Evolutionary conservation across 2,797 vertebrate genomes (phyloP), one percentile per base, ranked within the genome.

Genomic region (Pseudopleuronectes americanus): DNA sequence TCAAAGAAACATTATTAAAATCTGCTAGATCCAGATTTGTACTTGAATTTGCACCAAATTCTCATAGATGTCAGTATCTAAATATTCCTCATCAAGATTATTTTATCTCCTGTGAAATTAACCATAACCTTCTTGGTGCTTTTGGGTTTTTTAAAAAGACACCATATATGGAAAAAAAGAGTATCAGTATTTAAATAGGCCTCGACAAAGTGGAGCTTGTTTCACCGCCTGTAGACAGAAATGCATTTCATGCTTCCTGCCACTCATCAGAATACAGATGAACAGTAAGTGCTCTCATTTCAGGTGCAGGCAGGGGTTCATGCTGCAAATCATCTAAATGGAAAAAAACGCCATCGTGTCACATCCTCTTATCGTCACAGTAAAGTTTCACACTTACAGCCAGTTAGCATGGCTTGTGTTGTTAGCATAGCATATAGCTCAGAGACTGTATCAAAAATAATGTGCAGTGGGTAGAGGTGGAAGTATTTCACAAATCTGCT

Each of bases 211-310:
- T 19, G 1, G 17, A 19, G n/a, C 38, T 53, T 57, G 13, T 54
- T 48, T 48, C 47, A 45, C 5, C 17, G 5, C 7, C 19, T n/a
- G 64, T 28, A 61, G 69, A 67, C 41, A 59, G 77, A 22, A n/a
- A 52, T 58, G 26, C 23, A 45, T 74, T 65, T 74, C 21, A 64
- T 10, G 41, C 60, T 48, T 47, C 36, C 59, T 52, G 51, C 28
- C 26, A 4, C 22, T 78, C 41, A 76, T 53, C 66, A 55, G 26
- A 71, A 33, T 51, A 26, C 63, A 55, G 49, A 65, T 38, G 17
- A 70, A 58, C 48, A 79, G 28, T 21, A 33, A 21, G 53, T 17
- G n/a, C 9, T 51, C 49, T 23, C n/a, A 22, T 22, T 51, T 22
- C 21, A 22, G 19, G 49, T 23, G 17, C 21, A 51, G 49, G 4